These are phyloP conservation scores for Petaurus breviceps DNA, from an alignment of 2,113 vertebrate species.

Conservation along the genomic window DNA sequence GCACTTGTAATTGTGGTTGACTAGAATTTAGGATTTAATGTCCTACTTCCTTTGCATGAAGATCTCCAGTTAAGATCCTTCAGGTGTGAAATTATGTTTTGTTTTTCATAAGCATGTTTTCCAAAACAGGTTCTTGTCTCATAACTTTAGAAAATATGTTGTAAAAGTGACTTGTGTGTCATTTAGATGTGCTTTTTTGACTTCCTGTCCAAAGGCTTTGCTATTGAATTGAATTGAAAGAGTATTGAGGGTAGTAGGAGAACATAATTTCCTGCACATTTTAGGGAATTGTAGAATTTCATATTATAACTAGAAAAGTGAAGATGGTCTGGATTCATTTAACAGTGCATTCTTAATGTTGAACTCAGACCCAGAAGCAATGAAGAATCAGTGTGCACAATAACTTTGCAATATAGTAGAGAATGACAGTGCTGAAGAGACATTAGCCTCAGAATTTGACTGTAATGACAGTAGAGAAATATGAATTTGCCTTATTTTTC, in stretches of 20 bases:
- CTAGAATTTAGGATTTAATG: background rate
- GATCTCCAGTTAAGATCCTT: background rate
- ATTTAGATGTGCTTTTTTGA: background rate
- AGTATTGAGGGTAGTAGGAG: background rate
- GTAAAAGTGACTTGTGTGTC: background rate
- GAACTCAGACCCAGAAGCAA: slow-evolving; percentile 46
- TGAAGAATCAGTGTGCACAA: background rate
- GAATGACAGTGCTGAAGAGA: background rate
- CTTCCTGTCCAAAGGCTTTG: background rate
- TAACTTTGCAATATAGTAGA: background rate
- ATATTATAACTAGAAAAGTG: slow-evolving; percentile 29
- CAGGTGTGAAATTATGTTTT: background rate
- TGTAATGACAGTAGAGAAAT: background rate
- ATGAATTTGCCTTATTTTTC: background rate
- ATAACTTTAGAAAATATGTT: background rate
- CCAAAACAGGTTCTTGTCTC: background rate
- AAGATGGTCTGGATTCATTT: slow-evolving; percentile 44
- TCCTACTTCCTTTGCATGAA: background rate
- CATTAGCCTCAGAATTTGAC: background rate
- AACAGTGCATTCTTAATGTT: slow-evolving; percentile 26
- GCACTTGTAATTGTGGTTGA: background rate
- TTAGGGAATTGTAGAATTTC: slow-evolving; percentile 41
- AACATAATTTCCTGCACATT: slow-evolving; percentile 48
- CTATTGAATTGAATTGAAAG: slow-evolving; percentile 35
- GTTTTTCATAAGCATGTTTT: background rate